phyloP scores from a whole-genome alignment of 2,113 vertebrate species.

The Orthonyx spaldingii region DNA sequence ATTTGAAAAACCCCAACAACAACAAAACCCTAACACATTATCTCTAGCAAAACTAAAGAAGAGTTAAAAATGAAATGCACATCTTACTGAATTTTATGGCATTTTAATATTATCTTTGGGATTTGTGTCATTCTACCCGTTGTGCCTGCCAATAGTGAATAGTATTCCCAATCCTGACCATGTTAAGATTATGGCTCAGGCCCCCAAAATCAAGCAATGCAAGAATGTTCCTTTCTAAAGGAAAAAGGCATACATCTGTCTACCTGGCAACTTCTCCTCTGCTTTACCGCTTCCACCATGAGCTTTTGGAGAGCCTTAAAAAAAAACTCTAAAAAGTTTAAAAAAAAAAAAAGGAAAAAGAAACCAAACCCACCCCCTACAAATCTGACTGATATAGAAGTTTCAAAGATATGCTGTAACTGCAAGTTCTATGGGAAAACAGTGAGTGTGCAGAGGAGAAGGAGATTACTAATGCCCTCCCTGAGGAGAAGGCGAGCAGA shows the following conservation, averaged over 20 bases:
- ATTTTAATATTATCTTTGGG: slow-evolving; percentile 52
- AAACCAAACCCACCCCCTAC: background rate
- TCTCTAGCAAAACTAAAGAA: background rate
- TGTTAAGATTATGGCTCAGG: slow-evolving; percentile 14
- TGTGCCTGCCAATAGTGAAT: slow-evolving; percentile 35
- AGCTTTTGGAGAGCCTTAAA: background rate
- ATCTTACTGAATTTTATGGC: slow-evolving; percentile 33
- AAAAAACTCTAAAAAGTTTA: background rate
- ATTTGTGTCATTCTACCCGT: slow-evolving; percentile 50
- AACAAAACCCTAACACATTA: background rate
- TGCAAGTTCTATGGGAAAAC: slow-evolving; percentile 24
- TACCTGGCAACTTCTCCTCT: background rate
- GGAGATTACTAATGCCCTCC: slow-evolving; percentile 47
- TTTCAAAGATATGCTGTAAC: background rate
- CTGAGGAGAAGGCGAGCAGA: slow-evolving; percentile 4
- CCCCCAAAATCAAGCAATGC: background rate
- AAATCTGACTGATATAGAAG: background rate
- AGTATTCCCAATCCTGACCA: slow-evolving; percentile 15
- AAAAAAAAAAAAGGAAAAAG: too few species aligned
- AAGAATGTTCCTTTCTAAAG: background rate
- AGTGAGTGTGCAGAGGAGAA: background rate
- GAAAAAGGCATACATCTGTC: background rate
- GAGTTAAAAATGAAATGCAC: slow-evolving; percentile 49
- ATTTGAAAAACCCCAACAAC: background rate
- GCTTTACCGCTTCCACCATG: background rate